Percentiles rank a stretch among this genome's conserved stretches.
Evolutionary conservation across 2,888 invertebrate genomes (phyloP).

Genomic region (Heliconius hortense): DNA sequence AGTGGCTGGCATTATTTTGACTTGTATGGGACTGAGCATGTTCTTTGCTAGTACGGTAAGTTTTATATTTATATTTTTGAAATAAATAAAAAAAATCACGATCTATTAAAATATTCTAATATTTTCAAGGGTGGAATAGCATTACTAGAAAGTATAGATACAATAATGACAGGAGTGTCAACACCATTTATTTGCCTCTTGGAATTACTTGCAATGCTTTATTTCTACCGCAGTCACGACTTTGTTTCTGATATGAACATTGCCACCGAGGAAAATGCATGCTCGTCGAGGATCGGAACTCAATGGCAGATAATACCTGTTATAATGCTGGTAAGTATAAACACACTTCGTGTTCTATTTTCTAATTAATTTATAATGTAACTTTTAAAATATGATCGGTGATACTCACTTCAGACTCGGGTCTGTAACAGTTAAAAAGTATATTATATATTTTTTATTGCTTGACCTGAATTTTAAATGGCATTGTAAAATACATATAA

Average conservation of each 20-base stretch:
- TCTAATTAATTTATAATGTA: too few relatives aligned
- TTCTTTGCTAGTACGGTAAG: slow-evolving; percentile 63
- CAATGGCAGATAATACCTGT: slow-evolving; percentile 68
- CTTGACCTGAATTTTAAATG: too few relatives aligned
- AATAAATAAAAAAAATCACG: neutral
- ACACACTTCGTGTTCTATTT: neutral
- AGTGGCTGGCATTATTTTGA: slow-evolving; percentile 56
- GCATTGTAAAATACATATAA: too few relatives aligned
- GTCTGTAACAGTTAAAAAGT: too few relatives aligned
- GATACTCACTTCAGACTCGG: too few relatives aligned
- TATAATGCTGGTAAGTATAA: slow-evolving; percentile 55
- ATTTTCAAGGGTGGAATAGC: slow-evolving; percentile 61
- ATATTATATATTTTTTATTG: too few relatives aligned
- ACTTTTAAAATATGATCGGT: too few relatives aligned
- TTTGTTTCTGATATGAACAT: slow-evolving; percentile 69
- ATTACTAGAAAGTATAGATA: slow-evolving; percentile 64
- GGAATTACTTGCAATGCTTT: slow-evolving; percentile 62
- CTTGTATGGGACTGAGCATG: slow-evolving; percentile 62
- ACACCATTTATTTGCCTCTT: slow-evolving; percentile 59
- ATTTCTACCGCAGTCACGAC: slow-evolving; percentile 65
- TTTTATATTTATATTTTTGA: neutral
- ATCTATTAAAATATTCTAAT: neutral
- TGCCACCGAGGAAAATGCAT: slow-evolving; percentile 68
- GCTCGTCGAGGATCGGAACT: slow-evolving; percentile 57
- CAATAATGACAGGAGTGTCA: slow-evolving; percentile 59